Evolutionary conservation across 2,888 invertebrate species (phyloP).

Genomic region (Falcaria lacertinaria): DNA sequence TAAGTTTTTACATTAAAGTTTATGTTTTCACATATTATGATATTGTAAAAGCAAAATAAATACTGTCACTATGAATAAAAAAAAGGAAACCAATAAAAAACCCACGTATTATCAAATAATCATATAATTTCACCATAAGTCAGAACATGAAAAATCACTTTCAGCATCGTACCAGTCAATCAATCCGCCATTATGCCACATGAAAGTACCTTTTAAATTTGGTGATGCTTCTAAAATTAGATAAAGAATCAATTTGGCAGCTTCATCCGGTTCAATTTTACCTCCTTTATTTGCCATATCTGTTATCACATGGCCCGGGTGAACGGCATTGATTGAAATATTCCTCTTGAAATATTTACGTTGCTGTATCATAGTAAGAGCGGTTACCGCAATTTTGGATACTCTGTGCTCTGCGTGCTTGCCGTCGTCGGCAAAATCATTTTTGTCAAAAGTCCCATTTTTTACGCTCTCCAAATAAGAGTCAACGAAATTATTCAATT

Average conservation of each 20-base stretch:
- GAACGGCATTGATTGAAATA: constrained; percentile 61
- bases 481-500: constrained; percentile 59
- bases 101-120: background rate
- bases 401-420: constrained; percentile 69
- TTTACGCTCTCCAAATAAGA: constrained; percentile 60
- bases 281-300: constrained; percentile 77
- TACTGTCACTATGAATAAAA: background rate
- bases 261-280: constrained; percentile 79
- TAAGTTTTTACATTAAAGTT: too few relatives aligned
- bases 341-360: constrained; percentile 48
- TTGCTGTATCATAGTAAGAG: constrained; percentile 60
- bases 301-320: constrained; percentile 61
- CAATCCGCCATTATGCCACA: constrained; percentile 81
- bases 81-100: too few relatives aligned
- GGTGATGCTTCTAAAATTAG: constrained; percentile 81
- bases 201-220: constrained; percentile 81
- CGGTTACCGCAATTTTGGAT: constrained; percentile 62
- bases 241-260: constrained; percentile 78
- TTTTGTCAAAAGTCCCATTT: constrained; percentile 58
- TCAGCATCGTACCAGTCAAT: constrained; percentile 80
- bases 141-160: constrained; percentile 51
- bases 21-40: too few relatives aligned
- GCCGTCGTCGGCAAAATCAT: constrained; percentile 64
- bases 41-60: too few relatives aligned
- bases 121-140: constrained; percentile 32